These are phyloP conservation scores for Drosophila rellima DNA, from an alignment of 2,888 invertebrate species.

Conservation along the genomic window DNA sequence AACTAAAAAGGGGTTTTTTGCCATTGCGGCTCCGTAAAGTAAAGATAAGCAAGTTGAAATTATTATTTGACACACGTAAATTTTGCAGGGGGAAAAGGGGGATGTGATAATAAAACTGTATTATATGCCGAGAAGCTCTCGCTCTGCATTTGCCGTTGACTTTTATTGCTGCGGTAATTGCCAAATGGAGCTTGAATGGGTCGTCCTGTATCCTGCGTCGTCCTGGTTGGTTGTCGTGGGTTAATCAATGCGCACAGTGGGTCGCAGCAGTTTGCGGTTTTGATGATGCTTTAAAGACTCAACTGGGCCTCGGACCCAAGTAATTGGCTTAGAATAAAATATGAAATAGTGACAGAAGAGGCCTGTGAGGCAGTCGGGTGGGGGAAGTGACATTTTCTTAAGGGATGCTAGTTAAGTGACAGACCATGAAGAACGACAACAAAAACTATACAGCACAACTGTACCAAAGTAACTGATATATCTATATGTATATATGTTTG, in stretches of 20 bases:
- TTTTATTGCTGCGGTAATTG: constrained; percentile 80
- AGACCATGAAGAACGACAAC: constrained; percentile 32
- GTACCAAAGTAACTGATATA: constrained; percentile 50
- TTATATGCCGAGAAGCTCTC: constrained; percentile 18
- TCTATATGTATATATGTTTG: constrained; percentile 11
- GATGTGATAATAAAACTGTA: constrained; percentile 62
- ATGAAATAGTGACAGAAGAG: constrained; percentile 55
- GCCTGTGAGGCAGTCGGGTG: background rate
- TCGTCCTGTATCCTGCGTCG: constrained; percentile 25
- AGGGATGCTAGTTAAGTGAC: constrained; percentile 28
- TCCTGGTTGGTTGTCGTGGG: constrained; percentile 3
- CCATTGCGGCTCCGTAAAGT: constrained; percentile 16
- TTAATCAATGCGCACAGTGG: constrained; percentile 60
- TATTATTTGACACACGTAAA: constrained; percentile 81
- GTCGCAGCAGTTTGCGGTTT: constrained; percentile 32
- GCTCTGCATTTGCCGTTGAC: constrained; percentile 63
- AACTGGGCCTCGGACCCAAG: constrained; percentile 46
- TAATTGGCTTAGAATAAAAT: constrained; percentile 75
- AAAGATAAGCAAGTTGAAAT: constrained; percentile 65
- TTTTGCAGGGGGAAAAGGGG: constrained; percentile 42
- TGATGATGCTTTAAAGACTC: constrained; percentile 51
- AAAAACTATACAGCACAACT: constrained; percentile 48
- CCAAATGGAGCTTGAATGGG: constrained; percentile 76
- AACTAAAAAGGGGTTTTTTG: constrained; percentile 50
- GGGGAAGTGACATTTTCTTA: constrained; percentile 28